Evolutionary conservation across 2,888 invertebrate species (phyloP).

Genomic region (Clepsis dumicolana): DNA sequence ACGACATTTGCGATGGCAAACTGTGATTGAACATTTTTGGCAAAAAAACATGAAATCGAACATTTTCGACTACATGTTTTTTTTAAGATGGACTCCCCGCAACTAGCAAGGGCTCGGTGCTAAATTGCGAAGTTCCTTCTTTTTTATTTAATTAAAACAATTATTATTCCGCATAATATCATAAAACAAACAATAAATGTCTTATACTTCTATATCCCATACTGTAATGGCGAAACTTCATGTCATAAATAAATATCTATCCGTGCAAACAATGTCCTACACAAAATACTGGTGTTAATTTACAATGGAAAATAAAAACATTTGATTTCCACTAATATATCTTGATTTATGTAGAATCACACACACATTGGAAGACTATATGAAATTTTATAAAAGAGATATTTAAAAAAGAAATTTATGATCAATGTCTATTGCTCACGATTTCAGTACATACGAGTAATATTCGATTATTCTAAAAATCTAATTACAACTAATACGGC

Average conservation of each 20-base stretch:
- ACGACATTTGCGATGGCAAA: conserved; percentile 51
- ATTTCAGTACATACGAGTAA: conserved; percentile 66
- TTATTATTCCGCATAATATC: conserved; percentile 72
- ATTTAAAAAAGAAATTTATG: conserved; percentile 58
- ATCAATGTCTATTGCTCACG: conserved; percentile 71
- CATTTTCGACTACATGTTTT: conserved; percentile 40
- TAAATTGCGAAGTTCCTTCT: conserved; percentile 67
- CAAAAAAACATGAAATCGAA: conserved; percentile 47
- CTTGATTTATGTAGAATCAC: conserved; percentile 68
- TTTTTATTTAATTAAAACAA: conserved; percentile 52
- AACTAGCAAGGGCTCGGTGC: conserved; percentile 78
- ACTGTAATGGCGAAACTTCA: conserved; percentile 37
- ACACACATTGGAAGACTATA: conserved; percentile 83
- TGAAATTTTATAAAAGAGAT: conserved; percentile 61
- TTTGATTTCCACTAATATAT: conserved; percentile 44
- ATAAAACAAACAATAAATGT: conserved; percentile 40
- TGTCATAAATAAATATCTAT: conserved; percentile 34
- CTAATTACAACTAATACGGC: conserved; percentile 63
- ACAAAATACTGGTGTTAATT: conserved; percentile 43
- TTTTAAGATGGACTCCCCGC: conserved; percentile 63
- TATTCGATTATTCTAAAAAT: conserved; percentile 56
- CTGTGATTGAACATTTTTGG: conserved; percentile 54
- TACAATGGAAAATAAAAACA: conserved; percentile 47
- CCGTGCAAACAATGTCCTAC: conserved; percentile 37
- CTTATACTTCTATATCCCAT: conserved; percentile 33